These are phyloP conservation scores for Oligia strigilis DNA, from an alignment of 2,888 invertebrate genomes.

Conservation along the genomic window DNA sequence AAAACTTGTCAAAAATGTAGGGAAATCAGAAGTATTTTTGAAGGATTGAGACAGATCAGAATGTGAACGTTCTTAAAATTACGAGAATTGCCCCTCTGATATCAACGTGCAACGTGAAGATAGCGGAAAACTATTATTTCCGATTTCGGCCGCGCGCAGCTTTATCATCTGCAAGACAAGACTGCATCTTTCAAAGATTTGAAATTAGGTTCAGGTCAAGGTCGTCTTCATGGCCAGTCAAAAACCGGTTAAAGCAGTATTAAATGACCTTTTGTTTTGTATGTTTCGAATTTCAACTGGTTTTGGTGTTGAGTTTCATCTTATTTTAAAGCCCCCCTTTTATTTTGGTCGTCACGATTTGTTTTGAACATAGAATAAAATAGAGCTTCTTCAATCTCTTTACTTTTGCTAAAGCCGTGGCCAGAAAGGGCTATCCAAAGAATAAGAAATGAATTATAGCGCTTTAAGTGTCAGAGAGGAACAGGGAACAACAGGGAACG, in stretches of 20 bases:
- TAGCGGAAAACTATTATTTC: background rate
- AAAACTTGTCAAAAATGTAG: too few relatives aligned
- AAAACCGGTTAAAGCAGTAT: background rate
- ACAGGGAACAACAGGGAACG: too few relatives aligned
- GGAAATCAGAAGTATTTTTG: too few relatives aligned
- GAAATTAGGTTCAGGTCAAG: slow-evolving; percentile 5
- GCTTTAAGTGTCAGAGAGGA: background rate
- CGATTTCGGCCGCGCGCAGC: background rate
- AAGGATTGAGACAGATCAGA: too few relatives aligned
- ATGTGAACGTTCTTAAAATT: too few relatives aligned
- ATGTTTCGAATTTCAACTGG: background rate
- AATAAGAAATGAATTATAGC: background rate
- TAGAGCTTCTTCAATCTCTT: slow-evolving; percentile 13
- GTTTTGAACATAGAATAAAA: too few relatives aligned
- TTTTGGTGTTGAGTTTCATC: background rate
- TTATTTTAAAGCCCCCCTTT: background rate
- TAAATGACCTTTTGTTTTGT: background rate
- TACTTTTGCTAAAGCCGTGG: slow-evolving; percentile 1
- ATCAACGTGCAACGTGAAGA: background rate
- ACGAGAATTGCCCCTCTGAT: too few relatives aligned
- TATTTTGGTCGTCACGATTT: background rate
- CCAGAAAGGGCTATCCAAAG: background rate
- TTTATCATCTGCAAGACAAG: background rate
- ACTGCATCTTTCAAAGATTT: background rate
- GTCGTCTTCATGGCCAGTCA: background rate